A percentile compares a stretch with the other conserved stretches of the same genome.
phyloP scores from a whole-genome alignment of 2,888 invertebrate genomes.

The Xestia rhomboidea region DNA sequence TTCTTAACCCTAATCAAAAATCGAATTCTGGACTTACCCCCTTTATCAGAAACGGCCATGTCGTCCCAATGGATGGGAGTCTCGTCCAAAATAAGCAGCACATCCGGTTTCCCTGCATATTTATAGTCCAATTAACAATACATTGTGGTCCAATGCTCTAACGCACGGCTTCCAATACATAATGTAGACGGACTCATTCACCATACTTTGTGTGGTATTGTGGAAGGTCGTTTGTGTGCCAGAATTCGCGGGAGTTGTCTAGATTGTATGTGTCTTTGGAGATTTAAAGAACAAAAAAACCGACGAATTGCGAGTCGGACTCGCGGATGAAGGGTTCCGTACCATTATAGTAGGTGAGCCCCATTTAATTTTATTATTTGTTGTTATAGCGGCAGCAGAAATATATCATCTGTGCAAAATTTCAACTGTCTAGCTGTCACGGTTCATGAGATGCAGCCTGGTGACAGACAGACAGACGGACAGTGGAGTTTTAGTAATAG shows the following conservation, averaged over 20 bases:
- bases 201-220: conserved; percentile 61
- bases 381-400: too few relatives aligned
- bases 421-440: too few relatives aligned
- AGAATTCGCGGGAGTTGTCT: conserved; percentile 9
- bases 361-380: too few relatives aligned
- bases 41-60: conserved; percentile 74
- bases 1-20: conserved; percentile 3
- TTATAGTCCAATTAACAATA: conserved; percentile 78
- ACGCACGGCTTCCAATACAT: conserved; percentile 78
- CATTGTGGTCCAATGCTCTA: conserved; percentile 72
- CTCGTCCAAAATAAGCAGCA: conserved; percentile 71
- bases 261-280: not conserved
- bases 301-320: too few relatives aligned
- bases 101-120: conserved; percentile 76
- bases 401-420: too few relatives aligned
- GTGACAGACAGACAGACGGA: too few relatives aligned
- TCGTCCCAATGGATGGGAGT: conserved; percentile 67
- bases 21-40: conserved; percentile 67
- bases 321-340: too few relatives aligned
- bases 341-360: too few relatives aligned
- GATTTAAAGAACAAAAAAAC: not conserved
- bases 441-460: too few relatives aligned
- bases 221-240: conserved; percentile 44
- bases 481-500: too few relatives aligned
- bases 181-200: conserved; percentile 74